Conservation (phyloP, 2,113 vertebrate genomes). For the Nerophis lumbriciformis region DNA sequence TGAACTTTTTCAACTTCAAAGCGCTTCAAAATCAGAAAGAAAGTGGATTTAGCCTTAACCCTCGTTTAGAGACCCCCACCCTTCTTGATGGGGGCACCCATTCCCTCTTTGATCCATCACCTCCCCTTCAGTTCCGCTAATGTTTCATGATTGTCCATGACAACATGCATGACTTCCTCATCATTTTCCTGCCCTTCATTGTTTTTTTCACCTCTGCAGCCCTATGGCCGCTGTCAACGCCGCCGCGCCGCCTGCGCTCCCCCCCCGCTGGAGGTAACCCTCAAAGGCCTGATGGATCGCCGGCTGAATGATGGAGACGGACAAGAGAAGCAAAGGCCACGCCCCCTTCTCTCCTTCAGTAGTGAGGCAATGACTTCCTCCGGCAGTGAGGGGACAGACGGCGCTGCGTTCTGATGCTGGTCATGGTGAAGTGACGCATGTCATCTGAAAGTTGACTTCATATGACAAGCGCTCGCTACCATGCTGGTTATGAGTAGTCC, state of each 20-base stretch:
- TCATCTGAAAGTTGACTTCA: neutral
- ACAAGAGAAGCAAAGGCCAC: slow-evolving; percentile 24
- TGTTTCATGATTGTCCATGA: slow-evolving; percentile 34
- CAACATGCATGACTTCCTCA: slow-evolving; percentile 42
- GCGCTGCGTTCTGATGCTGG: slow-evolving; percentile 11
- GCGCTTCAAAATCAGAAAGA: slow-evolving; percentile 32
- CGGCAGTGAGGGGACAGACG: neutral
- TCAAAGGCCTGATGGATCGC: slow-evolving; percentile 36
- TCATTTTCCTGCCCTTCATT: slow-evolving; percentile 54
- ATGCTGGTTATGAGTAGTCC: slow-evolving; percentile 93
- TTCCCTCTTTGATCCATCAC: slow-evolving; percentile 49
- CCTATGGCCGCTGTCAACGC: slow-evolving; percentile 35
- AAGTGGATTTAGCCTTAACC: slow-evolving; percentile 36
- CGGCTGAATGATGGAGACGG: slow-evolving; percentile 41
- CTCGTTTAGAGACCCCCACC: slow-evolving; percentile 18
- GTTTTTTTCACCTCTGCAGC: slow-evolving; percentile 52
- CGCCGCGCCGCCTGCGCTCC: slow-evolving; percentile 16
- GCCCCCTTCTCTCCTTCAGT: slow-evolving; percentile 14
- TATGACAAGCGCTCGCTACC: slow-evolving; percentile 50
- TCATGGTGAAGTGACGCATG: slow-evolving; percentile 5
- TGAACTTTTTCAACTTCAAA: slow-evolving; percentile 53
- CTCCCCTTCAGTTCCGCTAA: slow-evolving; percentile 46
- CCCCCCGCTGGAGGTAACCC: slow-evolving; percentile 26
- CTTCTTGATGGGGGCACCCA: slow-evolving; percentile 23
- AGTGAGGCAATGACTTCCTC: too few relatives aligned